Evolutionary conservation across 2,888 invertebrate genomes (phyloP), one percentile per base, ranked within the genome.

Genomic region (Lacanobia oleracea): DNA sequence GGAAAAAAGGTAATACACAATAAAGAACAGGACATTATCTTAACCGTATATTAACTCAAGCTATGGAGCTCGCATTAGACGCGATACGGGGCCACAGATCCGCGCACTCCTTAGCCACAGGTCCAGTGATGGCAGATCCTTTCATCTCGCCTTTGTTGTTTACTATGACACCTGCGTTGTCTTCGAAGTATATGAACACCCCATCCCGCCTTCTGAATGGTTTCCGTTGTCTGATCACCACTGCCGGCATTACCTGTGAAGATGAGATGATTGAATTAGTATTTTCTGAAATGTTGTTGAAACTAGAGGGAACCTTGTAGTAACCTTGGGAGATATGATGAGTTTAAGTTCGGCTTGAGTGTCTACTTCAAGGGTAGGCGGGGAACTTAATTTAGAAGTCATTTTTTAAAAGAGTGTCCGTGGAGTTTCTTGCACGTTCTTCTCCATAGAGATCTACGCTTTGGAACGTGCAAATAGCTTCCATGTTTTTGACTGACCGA

Each of bases 111-210:
- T 99, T 99, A 43, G 99, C 99, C 45, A 99, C 99, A 68, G 99
- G 99, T 85, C 99, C 99, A 64, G 99, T 99, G 92, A 99, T 99
- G 79, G 99, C 99, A 23, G 99, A 99, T 76, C 99, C 99, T 96
- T 99, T 99, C 99, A 99, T 99, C 97, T 99, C 99, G 79, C 99
- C 99, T 96, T 99, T 99, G 94, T 99, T 99, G 95, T 99, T 99
- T 69, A 99, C 99, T 94, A 99, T 99, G 63, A 99, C 99, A 68
- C 99, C 99, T 37, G 99, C 99, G 95, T 99, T 99, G 94, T 99
- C 99, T 94, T 99, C 99, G 94, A 99, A 99, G 96, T 99, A 99
- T 96, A 99, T 98, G 93, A 99, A 99, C 78, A 98, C 98, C 56
- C 99, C 99, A 93, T 99, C 99, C 97, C 99, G 99, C 98, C 99